These are phyloP conservation scores for Mola mola DNA, from an alignment of 2,113 vertebrate species.

Conservation along the genomic window DNA sequence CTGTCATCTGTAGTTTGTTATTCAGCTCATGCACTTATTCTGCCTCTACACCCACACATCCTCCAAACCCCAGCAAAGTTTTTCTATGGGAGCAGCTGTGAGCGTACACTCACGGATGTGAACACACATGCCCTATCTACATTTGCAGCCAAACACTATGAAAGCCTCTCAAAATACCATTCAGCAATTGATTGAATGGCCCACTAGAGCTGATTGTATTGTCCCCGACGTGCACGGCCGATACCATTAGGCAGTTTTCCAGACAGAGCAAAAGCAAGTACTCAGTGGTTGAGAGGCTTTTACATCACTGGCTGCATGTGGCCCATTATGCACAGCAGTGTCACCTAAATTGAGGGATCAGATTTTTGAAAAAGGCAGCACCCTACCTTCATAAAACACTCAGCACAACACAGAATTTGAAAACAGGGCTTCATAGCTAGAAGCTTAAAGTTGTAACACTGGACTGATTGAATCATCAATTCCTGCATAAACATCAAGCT, in stretches of 20 bases:
- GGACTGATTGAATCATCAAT: too few species aligned
- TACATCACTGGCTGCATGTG: constrained; percentile 9
- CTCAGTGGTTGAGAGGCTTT: constrained; percentile 38
- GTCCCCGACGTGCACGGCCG: background rate
- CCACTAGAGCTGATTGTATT: constrained; percentile 35
- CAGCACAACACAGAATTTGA: background rate
- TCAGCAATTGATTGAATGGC: constrained; percentile 43
- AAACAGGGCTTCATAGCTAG: background rate
- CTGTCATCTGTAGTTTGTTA: constrained; percentile 55
- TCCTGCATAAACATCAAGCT: constrained; percentile 7
- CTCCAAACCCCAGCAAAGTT: constrained; percentile 36
- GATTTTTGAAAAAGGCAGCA: background rate
- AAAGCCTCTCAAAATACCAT: constrained; percentile 48
- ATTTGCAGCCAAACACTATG: constrained; percentile 41
- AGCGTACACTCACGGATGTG: constrained; percentile 1
- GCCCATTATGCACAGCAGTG: background rate
- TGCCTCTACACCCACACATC: constrained; percentile 50
- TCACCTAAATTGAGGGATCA: background rate
- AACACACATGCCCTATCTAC: constrained; percentile 11
- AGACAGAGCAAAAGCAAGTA: constrained; percentile 31
- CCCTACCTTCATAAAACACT: background rate
- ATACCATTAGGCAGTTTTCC: constrained; percentile 52
- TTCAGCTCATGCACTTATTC: constrained; percentile 61
- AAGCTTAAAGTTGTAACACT: too few species aligned
- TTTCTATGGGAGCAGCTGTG: constrained; percentile 17